These are phyloP conservation scores for Castor canadensis DNA, from an alignment of 2,113 vertebrate species.

Conservation along the genomic window DNA sequence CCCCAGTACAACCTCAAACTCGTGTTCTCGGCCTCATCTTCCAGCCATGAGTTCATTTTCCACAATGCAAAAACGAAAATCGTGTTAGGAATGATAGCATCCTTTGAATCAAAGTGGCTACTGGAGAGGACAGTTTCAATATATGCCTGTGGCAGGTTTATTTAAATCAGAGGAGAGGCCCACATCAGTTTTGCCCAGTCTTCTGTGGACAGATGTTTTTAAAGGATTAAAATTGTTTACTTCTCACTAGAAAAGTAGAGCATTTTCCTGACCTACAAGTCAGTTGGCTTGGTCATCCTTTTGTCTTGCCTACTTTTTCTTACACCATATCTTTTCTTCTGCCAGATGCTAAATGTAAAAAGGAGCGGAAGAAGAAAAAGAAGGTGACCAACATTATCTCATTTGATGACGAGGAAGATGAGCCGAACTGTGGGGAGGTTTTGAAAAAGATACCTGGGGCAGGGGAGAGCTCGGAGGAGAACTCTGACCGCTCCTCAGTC, in stretches of 20 bases:
- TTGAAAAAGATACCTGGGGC: slow-evolving; percentile 67
- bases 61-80: not conserved
- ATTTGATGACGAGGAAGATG: slow-evolving; percentile 94
- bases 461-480: slow-evolving; percentile 85
- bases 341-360: slow-evolving; percentile 89
- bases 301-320: not conserved
- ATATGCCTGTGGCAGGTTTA: not conserved
- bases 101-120: not conserved
- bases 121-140: not conserved
- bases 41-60: not conserved
- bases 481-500: slow-evolving; percentile 80
- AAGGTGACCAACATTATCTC: slow-evolving; percentile 98
- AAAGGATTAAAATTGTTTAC: not conserved
- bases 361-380: slow-evolving; percentile 95
- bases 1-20: not conserved
- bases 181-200: not conserved
- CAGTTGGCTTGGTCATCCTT: not conserved
- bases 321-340: not conserved
- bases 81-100: not conserved
- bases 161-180: not conserved
- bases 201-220: not conserved
- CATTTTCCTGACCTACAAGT: not conserved
- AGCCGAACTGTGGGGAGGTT: slow-evolving; percentile 80
- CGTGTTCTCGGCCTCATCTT: not conserved
- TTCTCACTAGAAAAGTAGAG: not conserved